Base-by-base conservation (phyloP, 2,888 invertebrate genomes). In the Campoplex nolae region DNA sequence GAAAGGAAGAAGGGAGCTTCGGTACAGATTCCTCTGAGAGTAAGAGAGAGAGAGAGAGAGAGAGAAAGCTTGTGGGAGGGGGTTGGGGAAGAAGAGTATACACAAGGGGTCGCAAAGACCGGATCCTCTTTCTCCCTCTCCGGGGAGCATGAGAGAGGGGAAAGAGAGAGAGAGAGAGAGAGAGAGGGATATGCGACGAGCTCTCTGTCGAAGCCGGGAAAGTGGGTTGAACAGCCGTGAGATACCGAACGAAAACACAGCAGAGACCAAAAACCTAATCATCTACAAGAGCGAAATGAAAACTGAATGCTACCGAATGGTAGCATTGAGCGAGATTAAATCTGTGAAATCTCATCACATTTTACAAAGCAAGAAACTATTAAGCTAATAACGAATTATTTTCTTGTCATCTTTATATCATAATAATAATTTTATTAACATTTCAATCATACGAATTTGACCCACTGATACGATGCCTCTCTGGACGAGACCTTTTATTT, bases 211-310 rank as follows among this genome's bases (percentile, higher is more conserved):
- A 38, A 78, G 78, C 78, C 28, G 82, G 56, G 48, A 76, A 68
- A 68, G 67, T 76, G 70, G 82, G 82, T 83, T 83, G 82, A 83
- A 76, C 70, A 83, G 70, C 82, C 82, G 70, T 42, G 54, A 70
- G 48, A 82, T 6, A 38, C 68, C 68, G 58, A 83, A 82, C 51
- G 68, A 74, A 75, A 62, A 62, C 51, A 68, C 82, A 75, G 67
- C 56, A 45, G 75, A 75, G 58, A 83, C 68, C 16, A 58, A 70
- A 83, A 65, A 68, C 58, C 68, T 83, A 70, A 83, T 76, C 75
- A 70, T 38, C 32, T 48, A 54, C 28, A 73, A 70, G n/a, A 70
- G 28, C 54, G 68, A 78, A 56, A 70, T 42, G 56, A 78, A 54
- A 70, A n/a, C 8, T 73, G 35, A 35, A 54, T 35, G 51, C 54